These are phyloP conservation scores for Cantharis nigra DNA, from an alignment of 2,888 invertebrate species.

Conservation along the genomic window DNA sequence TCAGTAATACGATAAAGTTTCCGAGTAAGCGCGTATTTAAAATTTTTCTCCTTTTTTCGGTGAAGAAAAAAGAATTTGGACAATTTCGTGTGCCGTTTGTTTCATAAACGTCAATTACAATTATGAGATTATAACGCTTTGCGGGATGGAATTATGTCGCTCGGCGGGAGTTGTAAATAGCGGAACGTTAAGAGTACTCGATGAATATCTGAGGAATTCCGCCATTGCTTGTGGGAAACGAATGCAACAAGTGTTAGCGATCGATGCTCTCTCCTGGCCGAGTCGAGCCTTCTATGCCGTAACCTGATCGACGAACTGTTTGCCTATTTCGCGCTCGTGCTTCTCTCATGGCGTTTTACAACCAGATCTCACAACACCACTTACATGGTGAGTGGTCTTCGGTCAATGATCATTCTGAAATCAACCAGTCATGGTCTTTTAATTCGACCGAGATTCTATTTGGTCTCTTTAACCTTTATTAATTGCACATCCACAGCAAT, in stretches of 20 bases:
- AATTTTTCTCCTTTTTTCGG: neutral
- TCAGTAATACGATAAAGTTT: neutral
- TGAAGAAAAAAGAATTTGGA: neutral
- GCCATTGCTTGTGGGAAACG: constrained; percentile 52
- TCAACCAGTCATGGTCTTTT: constrained; percentile 20
- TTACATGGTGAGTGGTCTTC: constrained; percentile 20
- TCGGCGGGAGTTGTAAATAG: constrained; percentile 8
- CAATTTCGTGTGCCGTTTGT: neutral
- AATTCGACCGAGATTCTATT: constrained; percentile 13
- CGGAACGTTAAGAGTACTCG: constrained; percentile 41
- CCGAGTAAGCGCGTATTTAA: neutral
- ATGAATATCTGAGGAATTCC: constrained; percentile 55
- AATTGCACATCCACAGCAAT: neutral
- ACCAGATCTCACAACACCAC: constrained; percentile 18
- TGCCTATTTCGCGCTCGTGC: constrained; percentile 32
- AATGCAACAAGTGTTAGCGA: constrained; percentile 40
- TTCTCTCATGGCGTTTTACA: constrained; percentile 28
- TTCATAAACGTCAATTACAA: neutral
- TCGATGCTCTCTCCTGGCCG: constrained; percentile 40
- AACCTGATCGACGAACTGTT: constrained; percentile 24
- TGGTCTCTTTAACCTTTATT: neutral
- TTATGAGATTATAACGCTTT: constrained; percentile 4
- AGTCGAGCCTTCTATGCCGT: constrained; percentile 38
- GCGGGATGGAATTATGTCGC: constrained; percentile 13
- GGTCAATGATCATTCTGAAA: constrained; percentile 24